Percentiles rank a stretch among this genome's conserved stretches.
Conservation (phyloP, 2,888 invertebrate genomes). For the Andrena flavipes region DNA sequence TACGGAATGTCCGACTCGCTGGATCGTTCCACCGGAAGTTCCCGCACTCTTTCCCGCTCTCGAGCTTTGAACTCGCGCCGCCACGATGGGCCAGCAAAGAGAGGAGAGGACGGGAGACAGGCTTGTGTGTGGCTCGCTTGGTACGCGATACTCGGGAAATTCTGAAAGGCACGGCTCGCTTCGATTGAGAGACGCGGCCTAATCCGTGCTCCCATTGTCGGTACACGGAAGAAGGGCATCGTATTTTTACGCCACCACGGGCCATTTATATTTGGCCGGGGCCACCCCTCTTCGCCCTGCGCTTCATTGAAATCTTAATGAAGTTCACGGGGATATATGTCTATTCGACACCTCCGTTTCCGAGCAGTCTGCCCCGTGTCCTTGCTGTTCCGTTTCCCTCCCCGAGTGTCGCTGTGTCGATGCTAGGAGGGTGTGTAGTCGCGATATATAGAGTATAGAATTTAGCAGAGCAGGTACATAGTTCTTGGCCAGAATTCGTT, state of each 20-base stretch:
- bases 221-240: conserved; percentile 30
- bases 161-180: conserved; percentile 38
- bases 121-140: conserved; percentile 35
- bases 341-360: too few species aligned
- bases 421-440: too few species aligned
- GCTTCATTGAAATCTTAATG: conserved; percentile 58
- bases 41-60: conserved; percentile 76
- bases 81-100: conserved; percentile 27
- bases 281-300: conserved; percentile 23
- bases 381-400: neutral
- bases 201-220: conserved; percentile 19
- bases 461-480: too few species aligned
- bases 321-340: conserved; percentile 28
- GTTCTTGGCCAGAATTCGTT: neutral
- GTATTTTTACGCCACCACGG: conserved; percentile 54
- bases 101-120: neutral
- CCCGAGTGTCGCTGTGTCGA: too few species aligned
- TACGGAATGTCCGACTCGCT: conserved; percentile 66
- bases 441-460: too few species aligned
- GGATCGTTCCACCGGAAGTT: conserved; percentile 79
- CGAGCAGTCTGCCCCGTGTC: neutral
- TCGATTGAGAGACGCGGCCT: conserved; percentile 55
- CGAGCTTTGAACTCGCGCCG: conserved; percentile 78
- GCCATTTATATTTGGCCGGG: conserved; percentile 66
- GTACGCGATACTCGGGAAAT: conserved; percentile 64